Base-by-base conservation (phyloP, 2,113 vertebrate genomes). In the Etheostoma cragini region DNA sequence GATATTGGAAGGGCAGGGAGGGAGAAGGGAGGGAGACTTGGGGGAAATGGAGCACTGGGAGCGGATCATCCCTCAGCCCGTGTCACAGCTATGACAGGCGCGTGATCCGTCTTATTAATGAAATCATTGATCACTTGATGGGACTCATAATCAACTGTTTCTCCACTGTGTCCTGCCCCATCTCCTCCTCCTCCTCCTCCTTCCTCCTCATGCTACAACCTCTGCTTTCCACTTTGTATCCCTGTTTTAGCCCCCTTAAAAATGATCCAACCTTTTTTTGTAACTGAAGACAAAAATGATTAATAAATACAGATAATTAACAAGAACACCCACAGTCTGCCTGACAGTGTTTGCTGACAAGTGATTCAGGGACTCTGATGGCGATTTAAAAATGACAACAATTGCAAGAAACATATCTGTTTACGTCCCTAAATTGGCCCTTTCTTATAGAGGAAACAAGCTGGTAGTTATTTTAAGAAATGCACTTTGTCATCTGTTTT, bases 121-220 rank as follows among this genome's bases (percentile, higher is more conserved):
- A 99, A 99, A 98, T 97, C 98, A 99, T 99, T 99, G 98, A 99
- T 99, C 98, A 98, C 96, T 96, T 98, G 96, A 99, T 98, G 97
- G 97, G 95, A 94, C 94, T 95, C 94, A 97, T 97, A 97, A 98
- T 97, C 97, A 97, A 97, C 96, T 95, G 93, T 94, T 93, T 95
- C 93, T 90, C 74, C 88, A 95, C 95, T 88, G 84, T 88, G 91
- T 91, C 89, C 93, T 91, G 86, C 89, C 86, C 79, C 82, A 53
- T 86, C 83, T 71, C 86, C 83, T 69, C 77, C 70, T 58, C 63
- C 68, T 50, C 64, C 88, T 85, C 91, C 72, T 65, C 76, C 84
- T 85, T 69, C 78, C 78, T 80, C 73, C 80, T 88, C 76, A 67
- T 77, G 63, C 74, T 69, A 69, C 84, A 87, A 90, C 83, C 81